Evolutionary conservation across 1,140 invertebrate genomes (phyloP), one percentile per base, ranked within the genome.

Genomic region (Caenorhabditis remanei): DNA sequence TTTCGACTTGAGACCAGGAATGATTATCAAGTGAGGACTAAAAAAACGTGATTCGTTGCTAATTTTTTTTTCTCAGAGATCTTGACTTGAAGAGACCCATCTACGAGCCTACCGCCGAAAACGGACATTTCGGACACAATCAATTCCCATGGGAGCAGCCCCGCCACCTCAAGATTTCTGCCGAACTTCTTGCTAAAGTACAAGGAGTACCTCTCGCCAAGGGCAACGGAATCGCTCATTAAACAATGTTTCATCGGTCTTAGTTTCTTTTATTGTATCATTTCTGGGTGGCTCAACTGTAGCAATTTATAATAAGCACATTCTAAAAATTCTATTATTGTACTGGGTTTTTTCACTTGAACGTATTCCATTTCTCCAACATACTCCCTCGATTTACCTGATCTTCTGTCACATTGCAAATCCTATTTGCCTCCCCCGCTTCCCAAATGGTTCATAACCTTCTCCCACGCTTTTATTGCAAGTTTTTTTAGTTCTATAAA

Each of bases 1-100:
- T 94, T 99, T 99, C 93, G 98, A 99, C 93, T 94, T 99, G 21
- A 94, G 98, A 93, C 98, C 98, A 14, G 98, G 98, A 87, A 96
- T 95, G 93, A 99, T 99, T 93, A 98, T 99, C 61, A 98, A 97
- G 97, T 97, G 94, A 95, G 96, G 19, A 3, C 63, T 24, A 58
- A 2, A 43, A 24, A 1, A 9, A 75, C 46, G 0, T 6, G 5
- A 40, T 8, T 13, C 41, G 32, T n/a, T 21, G 32, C 6, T 8
- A 71, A 48, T 63, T 32, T n/a, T 48, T 7, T 14, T 55, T 50
- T 87, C 90, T 82, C 93, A 98, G 97, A 93, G 97, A 99, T 91
- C 94, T 99, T 89, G 96, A 98, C 92, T 95, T 99, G 84, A 95
- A 96, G 91, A 95, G 96, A 90, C 98, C 98, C 48, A 99, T 99